Percentiles rank a stretch among this genome's conserved stretches.
phyloP scores from a whole-genome alignment of 2,113 vertebrate genomes.

The Aphyosemion australe region DNA sequence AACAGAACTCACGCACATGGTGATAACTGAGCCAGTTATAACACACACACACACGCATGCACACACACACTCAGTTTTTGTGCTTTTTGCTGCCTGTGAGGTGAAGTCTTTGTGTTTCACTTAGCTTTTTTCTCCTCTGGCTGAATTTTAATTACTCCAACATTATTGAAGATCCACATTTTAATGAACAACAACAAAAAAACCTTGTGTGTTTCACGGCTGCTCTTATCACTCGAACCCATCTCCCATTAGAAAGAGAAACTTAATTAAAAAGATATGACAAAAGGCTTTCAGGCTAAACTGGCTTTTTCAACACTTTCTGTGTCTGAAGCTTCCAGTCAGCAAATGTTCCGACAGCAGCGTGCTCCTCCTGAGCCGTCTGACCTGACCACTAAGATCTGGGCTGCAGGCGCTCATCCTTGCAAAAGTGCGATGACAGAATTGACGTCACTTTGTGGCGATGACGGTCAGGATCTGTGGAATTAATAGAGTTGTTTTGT shows the following conservation, averaged over 20 bases:
- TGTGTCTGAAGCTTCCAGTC: conserved; percentile 71
- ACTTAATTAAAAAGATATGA: conserved; percentile 79
- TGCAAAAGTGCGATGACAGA: too few species aligned
- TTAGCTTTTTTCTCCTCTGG: conserved; percentile 19
- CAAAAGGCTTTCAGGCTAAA: conserved; percentile 73
- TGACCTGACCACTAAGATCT: too few species aligned
- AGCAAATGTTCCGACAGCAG: conserved; percentile 51
- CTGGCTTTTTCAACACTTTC: conserved; percentile 32
- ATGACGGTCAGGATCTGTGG: too few species aligned
- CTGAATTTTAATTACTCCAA: conserved; percentile 71
- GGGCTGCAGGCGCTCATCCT: too few species aligned
- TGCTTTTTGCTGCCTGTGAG: conserved; percentile 4
- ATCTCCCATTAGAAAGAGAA: conserved; percentile 71
- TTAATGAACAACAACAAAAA: conserved; percentile 69
- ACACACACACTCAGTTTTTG: too few species aligned
- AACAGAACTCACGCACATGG: too few species aligned
- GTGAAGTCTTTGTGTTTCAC: conserved; percentile 24
- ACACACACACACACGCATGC: too few species aligned
- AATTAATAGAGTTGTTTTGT: too few species aligned
- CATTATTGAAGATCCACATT: conserved; percentile 66
- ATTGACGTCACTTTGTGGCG: too few species aligned
- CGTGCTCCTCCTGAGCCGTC: not conserved
- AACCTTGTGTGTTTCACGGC: conserved; percentile 50
- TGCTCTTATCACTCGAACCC: conserved; percentile 46
- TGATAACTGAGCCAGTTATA: too few species aligned